Evolutionary conservation across 2,888 invertebrate genomes (phyloP).

Genomic region (Lutraria lutraria): DNA sequence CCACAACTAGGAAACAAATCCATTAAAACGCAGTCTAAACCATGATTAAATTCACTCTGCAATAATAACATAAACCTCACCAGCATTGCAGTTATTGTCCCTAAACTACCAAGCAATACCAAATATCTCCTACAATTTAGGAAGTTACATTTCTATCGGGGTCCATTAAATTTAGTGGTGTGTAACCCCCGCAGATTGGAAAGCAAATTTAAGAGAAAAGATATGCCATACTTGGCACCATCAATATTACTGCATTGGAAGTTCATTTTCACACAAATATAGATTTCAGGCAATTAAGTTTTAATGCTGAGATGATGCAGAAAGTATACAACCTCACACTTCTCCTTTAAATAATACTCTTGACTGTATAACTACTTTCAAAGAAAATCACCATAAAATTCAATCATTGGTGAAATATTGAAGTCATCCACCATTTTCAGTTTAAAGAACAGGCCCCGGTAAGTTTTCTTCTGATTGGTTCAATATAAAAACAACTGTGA

Average conservation of each 20-base stretch:
- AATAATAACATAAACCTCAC: slow-evolving; percentile 1
- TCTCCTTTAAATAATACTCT: neutral
- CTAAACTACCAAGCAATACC: neutral
- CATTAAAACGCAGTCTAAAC: neutral
- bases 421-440: too few species aligned
- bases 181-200: neutral
- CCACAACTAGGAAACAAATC: neutral
- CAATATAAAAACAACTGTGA: too few species aligned
- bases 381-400: too few species aligned
- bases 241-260: neutral
- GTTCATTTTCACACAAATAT: neutral
- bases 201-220: neutral
- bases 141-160: neutral
- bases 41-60: slow-evolving; percentile 1
- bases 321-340: neutral
- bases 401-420: too few species aligned
- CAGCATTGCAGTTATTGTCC: neutral
- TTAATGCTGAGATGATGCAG: neutral
- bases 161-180: neutral
- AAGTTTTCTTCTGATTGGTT: too few species aligned
- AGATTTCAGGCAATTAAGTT: neutral
- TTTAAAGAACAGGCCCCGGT: too few species aligned
- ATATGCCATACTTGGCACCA: neutral
- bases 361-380: neutral
- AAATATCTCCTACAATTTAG: neutral